phyloP scores from a whole-genome alignment of 2,113 vertebrate genomes.

The Dolichotis patagonum region DNA sequence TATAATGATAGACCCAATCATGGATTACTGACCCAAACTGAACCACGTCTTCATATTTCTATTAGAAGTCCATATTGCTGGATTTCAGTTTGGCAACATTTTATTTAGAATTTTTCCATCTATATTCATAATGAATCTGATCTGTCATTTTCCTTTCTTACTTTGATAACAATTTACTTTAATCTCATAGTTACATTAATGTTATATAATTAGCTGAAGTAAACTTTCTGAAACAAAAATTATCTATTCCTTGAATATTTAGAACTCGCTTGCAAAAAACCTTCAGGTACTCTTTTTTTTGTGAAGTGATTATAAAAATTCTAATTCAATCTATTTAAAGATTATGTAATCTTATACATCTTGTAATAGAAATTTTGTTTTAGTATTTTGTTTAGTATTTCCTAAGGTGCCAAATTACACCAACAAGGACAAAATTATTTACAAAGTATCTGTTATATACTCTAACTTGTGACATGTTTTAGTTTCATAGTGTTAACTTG shows the following conservation, averaged over 20 bases:
- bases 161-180: neutral
- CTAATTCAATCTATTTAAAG: conserved; percentile 24
- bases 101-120: conserved; percentile 48
- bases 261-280: conserved; percentile 29
- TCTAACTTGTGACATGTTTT: neutral
- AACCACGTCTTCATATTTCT: neutral
- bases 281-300: neutral
- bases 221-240: conserved; percentile 45
- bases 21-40: neutral
- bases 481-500: conserved; percentile 29
- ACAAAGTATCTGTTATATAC: neutral
- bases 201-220: neutral
- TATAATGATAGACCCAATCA: neutral
- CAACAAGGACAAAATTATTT: neutral
- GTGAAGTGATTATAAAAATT: conserved; percentile 55
- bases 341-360: neutral
- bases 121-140: conserved; percentile 15
- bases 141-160: conserved; percentile 31
- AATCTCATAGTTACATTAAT: neutral
- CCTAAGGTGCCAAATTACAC: neutral
- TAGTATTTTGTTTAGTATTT: conserved; percentile 46
- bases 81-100: conserved; percentile 28
- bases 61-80: neutral
- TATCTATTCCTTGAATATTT: neutral
- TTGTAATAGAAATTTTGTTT: conserved; percentile 31